Conservation (phyloP, 30 jellyfish, hydroid and myxozoan species). For the Turritopsis dohrnii region DNA sequence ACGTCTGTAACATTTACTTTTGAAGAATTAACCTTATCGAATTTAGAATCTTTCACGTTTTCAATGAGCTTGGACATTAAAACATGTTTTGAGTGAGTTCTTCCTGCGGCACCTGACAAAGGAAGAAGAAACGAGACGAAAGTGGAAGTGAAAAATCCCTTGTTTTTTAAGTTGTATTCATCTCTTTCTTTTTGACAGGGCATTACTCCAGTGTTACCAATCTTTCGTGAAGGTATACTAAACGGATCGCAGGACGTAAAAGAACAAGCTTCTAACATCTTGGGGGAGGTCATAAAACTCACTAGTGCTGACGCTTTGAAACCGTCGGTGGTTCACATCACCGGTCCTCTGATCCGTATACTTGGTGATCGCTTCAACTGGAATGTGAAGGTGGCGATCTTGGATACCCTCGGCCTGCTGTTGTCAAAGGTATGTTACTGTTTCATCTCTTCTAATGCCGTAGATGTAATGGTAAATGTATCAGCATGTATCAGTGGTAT, state of each 20-base stretch:
- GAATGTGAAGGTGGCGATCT: conserved; percentile 89
- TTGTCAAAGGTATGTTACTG: conserved; percentile 55
- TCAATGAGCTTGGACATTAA: too few species aligned
- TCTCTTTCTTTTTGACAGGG: conserved; percentile 44
- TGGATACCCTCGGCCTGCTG: conserved; percentile 60
- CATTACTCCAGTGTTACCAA: conserved; percentile 76
- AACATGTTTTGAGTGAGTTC: too few species aligned
- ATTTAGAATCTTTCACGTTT: too few species aligned
- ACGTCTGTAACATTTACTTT: too few species aligned
- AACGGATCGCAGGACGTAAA: conserved; percentile 85
- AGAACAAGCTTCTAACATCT: conserved; percentile 77
- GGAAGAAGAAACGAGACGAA: too few species aligned
- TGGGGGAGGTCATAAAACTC: conserved; percentile 79
- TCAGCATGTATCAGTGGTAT: too few species aligned
- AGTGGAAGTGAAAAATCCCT: background rate
- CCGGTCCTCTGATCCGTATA: conserved; percentile 95
- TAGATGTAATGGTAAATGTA: too few species aligned
- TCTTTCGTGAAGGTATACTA: conserved; percentile 85
- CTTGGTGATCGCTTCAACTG: conserved; percentile 84
- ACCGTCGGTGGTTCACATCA: conserved; percentile 73
- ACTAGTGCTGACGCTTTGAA: conserved; percentile 89
- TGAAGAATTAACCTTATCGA: too few species aligned
- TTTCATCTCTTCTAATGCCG: too few species aligned
- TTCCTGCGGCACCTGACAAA: too few species aligned
- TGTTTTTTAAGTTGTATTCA: background rate